Evolutionary conservation across 2,113 vertebrate genomes (phyloP).

Genomic region (Odontophorus gujanensis): DNA sequence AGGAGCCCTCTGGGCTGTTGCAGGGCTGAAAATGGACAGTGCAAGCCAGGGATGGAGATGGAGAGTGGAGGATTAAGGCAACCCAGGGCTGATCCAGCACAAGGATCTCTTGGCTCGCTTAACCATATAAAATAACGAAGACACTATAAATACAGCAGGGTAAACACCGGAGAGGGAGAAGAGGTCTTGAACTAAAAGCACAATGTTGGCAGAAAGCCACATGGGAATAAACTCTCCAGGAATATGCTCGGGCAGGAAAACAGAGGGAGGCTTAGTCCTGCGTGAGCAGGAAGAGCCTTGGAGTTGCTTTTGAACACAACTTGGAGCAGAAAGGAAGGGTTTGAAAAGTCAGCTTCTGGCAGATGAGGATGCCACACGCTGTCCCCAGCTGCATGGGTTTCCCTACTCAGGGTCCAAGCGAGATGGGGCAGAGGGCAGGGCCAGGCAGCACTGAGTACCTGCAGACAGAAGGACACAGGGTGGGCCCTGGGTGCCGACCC

Average conservation of each 20-base stretch:
- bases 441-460: background rate
- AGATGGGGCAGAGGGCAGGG: accelerated
- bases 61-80: background rate
- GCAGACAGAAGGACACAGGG: background rate
- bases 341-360: background rate
- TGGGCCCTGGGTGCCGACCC: background rate
- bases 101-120: conserved; percentile 22
- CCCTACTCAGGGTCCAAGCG: background rate
- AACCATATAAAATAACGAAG: background rate
- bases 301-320: conserved; percentile 16
- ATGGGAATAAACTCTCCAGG: conserved; percentile 58
- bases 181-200: conserved; percentile 66
- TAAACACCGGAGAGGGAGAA: conserved; percentile 32
- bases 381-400: accelerated
- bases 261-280: conserved; percentile 3
- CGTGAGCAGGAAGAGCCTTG: conserved; percentile 17
- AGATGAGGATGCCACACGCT: background rate
- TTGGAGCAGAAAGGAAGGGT: background rate
- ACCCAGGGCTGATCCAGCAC: background rate
- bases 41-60: background rate
- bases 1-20: background rate
- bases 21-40: background rate
- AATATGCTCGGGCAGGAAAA: conserved; percentile 40
- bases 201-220: conserved; percentile 62
- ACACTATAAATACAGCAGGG: conserved; percentile 61